These are phyloP conservation scores for Pantala flavescens DNA, from an alignment of 1,140 invertebrate genomes.

Conservation along the genomic window DNA sequence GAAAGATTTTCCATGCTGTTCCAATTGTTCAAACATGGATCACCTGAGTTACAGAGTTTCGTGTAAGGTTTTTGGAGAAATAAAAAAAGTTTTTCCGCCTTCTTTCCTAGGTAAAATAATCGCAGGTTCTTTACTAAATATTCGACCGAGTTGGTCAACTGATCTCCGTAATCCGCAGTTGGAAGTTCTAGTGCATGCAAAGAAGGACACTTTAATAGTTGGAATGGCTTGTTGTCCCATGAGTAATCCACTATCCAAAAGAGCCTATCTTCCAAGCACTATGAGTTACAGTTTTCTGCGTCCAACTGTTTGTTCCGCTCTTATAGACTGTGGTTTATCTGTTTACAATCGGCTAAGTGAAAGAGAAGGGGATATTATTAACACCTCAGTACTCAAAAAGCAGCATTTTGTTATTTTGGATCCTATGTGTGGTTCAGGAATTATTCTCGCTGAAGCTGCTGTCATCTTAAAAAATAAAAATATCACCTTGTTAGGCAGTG, in stretches of 20 bases:
- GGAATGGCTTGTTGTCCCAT: neutral
- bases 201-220: neutral
- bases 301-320: neutral
- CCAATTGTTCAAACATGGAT: neutral
- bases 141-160: neutral
- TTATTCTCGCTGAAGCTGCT: neutral
- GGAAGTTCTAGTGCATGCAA: neutral
- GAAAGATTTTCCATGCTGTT: neutral
- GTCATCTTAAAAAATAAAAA: too few species aligned
- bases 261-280: neutral
- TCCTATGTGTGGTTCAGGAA: neutral
- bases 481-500: neutral
- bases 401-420: neutral
- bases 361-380: neutral
- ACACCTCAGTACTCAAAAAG: neutral
- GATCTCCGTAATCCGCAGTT: neutral
- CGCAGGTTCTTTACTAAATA: neutral
- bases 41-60: neutral
- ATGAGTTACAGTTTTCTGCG: neutral
- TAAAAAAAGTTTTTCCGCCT: neutral
- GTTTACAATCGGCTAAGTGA: neutral
- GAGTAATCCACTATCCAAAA: neutral
- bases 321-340: neutral
- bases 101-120: neutral
- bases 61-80: neutral